phyloP scores from a whole-genome alignment of 23 tunicate species.

The Ascidia mentula region DNA sequence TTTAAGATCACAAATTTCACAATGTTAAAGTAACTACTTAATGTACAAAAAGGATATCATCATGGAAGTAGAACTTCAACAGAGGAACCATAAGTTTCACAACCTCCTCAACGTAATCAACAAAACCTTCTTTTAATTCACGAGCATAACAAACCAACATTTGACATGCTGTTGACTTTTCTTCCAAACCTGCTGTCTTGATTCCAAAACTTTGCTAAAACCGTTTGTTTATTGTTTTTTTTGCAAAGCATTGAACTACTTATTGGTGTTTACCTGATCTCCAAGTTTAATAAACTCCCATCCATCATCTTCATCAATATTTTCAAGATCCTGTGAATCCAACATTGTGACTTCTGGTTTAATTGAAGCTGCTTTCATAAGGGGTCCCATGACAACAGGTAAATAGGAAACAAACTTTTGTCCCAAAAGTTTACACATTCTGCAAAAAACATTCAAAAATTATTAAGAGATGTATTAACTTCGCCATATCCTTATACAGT shows the following conservation, averaged over 20 bases:
- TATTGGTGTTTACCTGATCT: constrained; percentile 68
- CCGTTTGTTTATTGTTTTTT: neutral
- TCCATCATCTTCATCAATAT: constrained; percentile 86
- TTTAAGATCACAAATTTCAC: too few species aligned
- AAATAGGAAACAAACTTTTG: constrained; percentile 85
- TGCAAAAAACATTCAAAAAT: neutral
- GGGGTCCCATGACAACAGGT: constrained; percentile 99
- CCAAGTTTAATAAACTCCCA: constrained; percentile 99
- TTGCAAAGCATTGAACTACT: too few species aligned
- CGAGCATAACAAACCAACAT: constrained; percentile 99
- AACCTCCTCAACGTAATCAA: constrained; percentile 87
- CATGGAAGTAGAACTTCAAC: constrained; percentile 99
- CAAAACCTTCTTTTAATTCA: constrained; percentile 94
- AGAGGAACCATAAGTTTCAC: constrained; percentile 98
- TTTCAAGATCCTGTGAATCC: constrained; percentile 92
- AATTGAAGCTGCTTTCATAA: constrained; percentile 98
- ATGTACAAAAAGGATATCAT: constrained; percentile 82
- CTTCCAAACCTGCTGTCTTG: constrained; percentile 95
- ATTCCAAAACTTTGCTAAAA: constrained; percentile 96
- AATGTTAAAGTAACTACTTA: too few species aligned
- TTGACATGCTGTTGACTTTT: constrained; percentile 97
- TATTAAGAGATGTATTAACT: neutral
- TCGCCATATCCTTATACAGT: neutral
- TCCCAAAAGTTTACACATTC: constrained; percentile 97
- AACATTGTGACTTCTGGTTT: constrained; percentile 97